Evolutionary conservation across 2,888 invertebrate genomes (phyloP), one percentile per base, ranked within the genome.

Genomic region (Imbricaverruca yamaguchii): DNA sequence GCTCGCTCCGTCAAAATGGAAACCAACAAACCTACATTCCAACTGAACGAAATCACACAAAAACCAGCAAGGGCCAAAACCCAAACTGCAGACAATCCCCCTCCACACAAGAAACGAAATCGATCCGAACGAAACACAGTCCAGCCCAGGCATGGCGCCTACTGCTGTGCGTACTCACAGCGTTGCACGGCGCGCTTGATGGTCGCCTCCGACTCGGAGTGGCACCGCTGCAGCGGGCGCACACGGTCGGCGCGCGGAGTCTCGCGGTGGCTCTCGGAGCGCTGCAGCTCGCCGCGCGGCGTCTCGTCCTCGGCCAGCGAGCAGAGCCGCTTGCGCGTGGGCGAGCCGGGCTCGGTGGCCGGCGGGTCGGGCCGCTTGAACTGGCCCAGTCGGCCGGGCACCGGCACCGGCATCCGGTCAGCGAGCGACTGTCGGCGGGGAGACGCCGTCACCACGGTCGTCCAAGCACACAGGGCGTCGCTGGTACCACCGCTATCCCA

Each of bases 191-290:
- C 93, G 15, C 90, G 90, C 90, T 92, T 93, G 21, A 91, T 91
- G 0, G 88, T 87, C 0, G 93, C 92, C 86, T 94, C 94, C 80
- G 93, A 93, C 84, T 94, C 93, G 0, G 94, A 94, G 84, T 91
- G 89, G 55, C 92, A 91, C 80, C 93, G 88, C 81, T 85, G 85
- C 15, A 87, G 85, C 1, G 90, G 89, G 83, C 90, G 82, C 61
- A 83, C 82, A 57, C 65, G 81, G 79, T 82, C 83, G 80, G 80
- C 80, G 77, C 81, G 25, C n/a, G 82, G 82, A 57, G 59, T 80
- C 56, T 61, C 53, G 55, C 59, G 39, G 25, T 74, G 80, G 53
- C 74, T 83, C 84, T 82, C 83, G 80, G 82, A 82, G 81, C 83
- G 83, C 81, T 80, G 83, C 82, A 81, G 82, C 81, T 81, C 82